Evolutionary conservation across 1,140 invertebrate genomes (phyloP).

Genomic region (Drosophila sucinea): DNA sequence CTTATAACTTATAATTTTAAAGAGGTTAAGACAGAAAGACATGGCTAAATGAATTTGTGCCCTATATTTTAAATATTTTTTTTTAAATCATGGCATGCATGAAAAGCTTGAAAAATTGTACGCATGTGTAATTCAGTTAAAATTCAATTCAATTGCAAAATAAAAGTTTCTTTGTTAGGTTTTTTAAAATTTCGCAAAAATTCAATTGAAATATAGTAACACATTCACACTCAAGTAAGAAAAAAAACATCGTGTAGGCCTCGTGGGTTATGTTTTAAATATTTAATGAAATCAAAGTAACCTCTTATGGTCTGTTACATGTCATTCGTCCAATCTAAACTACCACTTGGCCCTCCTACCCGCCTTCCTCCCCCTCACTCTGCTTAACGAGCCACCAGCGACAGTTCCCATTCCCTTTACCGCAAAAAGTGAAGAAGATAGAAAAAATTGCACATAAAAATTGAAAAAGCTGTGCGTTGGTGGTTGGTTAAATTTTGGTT

Average conservation of each 20-base stretch:
- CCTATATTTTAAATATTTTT: no score
- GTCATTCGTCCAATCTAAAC: not conserved
- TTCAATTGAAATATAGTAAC: no score
- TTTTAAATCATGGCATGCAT: no score
- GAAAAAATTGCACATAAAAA: slow-evolving; percentile 77
- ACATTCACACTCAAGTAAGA: no score
- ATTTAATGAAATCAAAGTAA: slow-evolving; percentile 14
- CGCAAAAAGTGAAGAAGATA: not conserved
- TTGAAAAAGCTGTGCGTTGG: slow-evolving; percentile 59
- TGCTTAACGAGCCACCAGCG: slow-evolving; percentile 75
- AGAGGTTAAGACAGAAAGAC: no score
- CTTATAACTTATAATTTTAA: no score
- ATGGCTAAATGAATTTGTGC: no score
- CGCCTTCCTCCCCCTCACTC: slow-evolving; percentile 17
- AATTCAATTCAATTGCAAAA: no score
- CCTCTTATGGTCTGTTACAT: slow-evolving; percentile 5
- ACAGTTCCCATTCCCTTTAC: slow-evolving; percentile 45
- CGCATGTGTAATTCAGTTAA: no score
- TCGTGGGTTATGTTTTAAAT: not conserved
- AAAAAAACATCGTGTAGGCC: not conserved
- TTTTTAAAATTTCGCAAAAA: no score
- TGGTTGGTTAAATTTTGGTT: slow-evolving; percentile 23
- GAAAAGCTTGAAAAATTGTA: no score
- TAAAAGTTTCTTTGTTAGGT: no score
- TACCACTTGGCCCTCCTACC: not conserved